These are phyloP conservation scores for Pterobdella sp. DNA, from an alignment of 2,888 invertebrate genomes.

Conservation along the genomic window DNA sequence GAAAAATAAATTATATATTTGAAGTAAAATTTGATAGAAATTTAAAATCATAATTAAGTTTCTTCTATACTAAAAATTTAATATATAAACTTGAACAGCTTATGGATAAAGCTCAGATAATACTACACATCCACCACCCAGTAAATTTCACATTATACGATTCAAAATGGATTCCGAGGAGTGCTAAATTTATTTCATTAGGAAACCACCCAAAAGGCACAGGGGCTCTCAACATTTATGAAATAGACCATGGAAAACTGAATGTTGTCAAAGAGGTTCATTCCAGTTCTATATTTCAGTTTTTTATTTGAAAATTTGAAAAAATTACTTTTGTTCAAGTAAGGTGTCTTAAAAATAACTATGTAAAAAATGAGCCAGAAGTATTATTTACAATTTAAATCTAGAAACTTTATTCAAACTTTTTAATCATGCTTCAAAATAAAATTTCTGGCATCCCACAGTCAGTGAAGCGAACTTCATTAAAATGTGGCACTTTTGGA, in stretches of 20 bases:
- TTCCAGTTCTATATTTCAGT: too few species aligned
- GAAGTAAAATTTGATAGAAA: background rate
- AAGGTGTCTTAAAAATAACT: too few species aligned
- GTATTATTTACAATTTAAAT: background rate
- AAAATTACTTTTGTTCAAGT: too few species aligned
- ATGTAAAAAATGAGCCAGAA: too few species aligned
- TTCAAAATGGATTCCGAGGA: slow-evolving; percentile 89
- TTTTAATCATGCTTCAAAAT: background rate
- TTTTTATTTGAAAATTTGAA: too few species aligned
- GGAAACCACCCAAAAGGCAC: slow-evolving; percentile 77
- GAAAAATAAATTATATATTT: background rate
- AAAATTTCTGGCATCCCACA: slow-evolving; percentile 38
- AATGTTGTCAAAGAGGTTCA: slow-evolving; percentile 56
- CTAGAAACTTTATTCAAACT: background rate
- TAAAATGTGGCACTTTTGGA: slow-evolving; percentile 88
- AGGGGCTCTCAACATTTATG: slow-evolving; percentile 67
- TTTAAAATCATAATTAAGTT: background rate
- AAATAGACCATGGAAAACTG: slow-evolving; percentile 62
- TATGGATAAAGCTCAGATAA: slow-evolving; percentile 79
- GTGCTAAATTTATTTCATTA: slow-evolving; percentile 80
- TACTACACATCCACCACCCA: slow-evolving; percentile 73
- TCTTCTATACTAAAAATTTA: slow-evolving; percentile 6
- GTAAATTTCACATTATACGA: slow-evolving; percentile 80
- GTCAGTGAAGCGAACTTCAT: slow-evolving; percentile 71
- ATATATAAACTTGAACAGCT: background rate